Conservation (phyloP, 2,113 vertebrate species). For the Indicator maculatus region DNA sequence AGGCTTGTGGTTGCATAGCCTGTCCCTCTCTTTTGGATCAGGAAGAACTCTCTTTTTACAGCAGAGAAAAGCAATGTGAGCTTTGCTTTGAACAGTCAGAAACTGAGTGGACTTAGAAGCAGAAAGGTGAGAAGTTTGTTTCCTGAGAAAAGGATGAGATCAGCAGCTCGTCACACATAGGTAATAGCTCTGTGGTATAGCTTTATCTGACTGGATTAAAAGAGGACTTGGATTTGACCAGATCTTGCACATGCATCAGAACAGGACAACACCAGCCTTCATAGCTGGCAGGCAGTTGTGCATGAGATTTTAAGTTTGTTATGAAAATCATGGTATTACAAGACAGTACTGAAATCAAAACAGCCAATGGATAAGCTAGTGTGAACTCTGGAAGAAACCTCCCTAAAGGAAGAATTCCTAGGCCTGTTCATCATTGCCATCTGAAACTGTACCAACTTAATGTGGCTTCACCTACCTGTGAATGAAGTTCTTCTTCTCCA, state of each 20-base stretch:
- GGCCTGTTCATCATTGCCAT: background rate
- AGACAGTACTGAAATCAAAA: background rate
- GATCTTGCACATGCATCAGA: background rate
- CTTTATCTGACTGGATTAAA: background rate
- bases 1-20: background rate
- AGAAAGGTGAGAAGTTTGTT: background rate
- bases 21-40: background rate
- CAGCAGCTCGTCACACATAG: background rate
- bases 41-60: background rate
- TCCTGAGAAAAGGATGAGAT: background rate
- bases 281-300: background rate
- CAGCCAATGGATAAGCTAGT: background rate
- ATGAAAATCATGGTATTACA: background rate
- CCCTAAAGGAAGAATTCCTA: background rate
- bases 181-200: background rate
- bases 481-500: slow-evolving; percentile 99
- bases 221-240: background rate
- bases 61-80: background rate
- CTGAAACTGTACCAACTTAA: background rate
- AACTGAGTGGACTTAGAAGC: background rate
- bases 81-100: background rate
- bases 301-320: background rate
- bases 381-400: background rate
- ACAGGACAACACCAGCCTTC: background rate
- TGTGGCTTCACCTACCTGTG: slow-evolving; percentile 82